phyloP scores from a whole-genome alignment of 30 jellyfish, hydroid and myxozoan species.

The Sanderia malayensis region DNA sequence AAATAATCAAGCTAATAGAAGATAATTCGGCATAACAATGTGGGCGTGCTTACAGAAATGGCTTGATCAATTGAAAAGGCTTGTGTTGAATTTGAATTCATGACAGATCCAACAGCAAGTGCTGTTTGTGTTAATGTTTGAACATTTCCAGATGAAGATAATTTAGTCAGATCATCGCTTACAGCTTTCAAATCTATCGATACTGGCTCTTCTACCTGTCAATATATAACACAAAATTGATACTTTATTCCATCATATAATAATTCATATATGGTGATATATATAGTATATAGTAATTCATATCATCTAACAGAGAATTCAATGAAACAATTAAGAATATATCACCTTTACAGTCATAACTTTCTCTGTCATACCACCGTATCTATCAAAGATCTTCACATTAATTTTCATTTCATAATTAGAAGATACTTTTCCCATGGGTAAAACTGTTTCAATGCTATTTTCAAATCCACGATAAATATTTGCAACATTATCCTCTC shows the following conservation, averaged over 20 bases:
- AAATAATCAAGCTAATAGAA: no score
- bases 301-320: no score
- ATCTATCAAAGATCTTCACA: constrained; percentile 67
- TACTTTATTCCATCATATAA: no score
- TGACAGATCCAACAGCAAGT: constrained; percentile 88
- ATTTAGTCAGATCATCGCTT: constrained; percentile 43
- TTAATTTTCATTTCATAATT: constrained; percentile 54
- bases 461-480: constrained; percentile 71
- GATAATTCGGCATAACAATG: no score
- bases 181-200: constrained; percentile 68
- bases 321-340: no score
- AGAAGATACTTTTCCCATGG: constrained; percentile 52
- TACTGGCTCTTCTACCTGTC: constrained; percentile 83
- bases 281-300: no score
- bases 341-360: constrained; percentile 58
- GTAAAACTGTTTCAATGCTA: constrained; percentile 61
- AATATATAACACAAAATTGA: no score
- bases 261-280: no score
- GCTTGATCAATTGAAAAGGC: constrained; percentile 16
- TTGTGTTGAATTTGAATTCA: constrained; percentile 55
- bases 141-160: constrained; percentile 48
- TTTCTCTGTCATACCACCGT: constrained; percentile 37
- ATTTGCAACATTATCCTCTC: constrained; percentile 59
- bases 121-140: constrained; percentile 80
- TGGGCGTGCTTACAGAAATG: constrained; percentile 5